phyloP scores from a whole-genome alignment of 2,797 vertebrate genomes.

The Arnoldichthys spilopterus region DNA sequence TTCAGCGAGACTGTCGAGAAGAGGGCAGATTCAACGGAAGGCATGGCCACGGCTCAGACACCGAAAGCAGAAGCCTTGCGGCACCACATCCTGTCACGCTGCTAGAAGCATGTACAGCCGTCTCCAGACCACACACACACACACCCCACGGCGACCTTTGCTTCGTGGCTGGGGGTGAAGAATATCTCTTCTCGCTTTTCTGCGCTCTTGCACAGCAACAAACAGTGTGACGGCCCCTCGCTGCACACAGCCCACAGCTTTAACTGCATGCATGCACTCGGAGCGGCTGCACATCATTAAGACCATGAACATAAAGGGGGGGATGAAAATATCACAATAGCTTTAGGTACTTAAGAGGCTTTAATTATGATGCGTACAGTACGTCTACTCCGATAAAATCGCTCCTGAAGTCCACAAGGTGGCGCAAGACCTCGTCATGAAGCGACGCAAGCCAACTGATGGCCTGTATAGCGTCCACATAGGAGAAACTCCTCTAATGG shows the following conservation, averaged over 20 bases:
- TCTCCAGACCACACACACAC: neutral
- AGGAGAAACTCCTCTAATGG: no score
- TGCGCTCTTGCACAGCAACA: neutral
- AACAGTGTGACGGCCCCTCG: neutral
- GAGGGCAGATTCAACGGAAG: neutral
- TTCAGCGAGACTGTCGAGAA: neutral
- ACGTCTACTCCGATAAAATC: no score
- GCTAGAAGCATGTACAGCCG: neutral
- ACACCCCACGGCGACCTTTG: neutral
- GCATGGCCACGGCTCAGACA: neutral
- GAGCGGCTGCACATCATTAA: neutral
- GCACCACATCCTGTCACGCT: conserved; percentile 2
- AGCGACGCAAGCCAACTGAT: no score
- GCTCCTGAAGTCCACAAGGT: no score
- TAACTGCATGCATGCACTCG: neutral
- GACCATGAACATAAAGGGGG: neutral
- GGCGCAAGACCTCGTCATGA: no score
- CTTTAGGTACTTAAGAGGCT: no score
- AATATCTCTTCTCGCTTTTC: neutral
- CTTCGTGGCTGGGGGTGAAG: neutral
- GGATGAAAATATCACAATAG: no score
- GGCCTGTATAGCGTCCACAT: no score
- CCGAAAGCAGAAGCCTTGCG: neutral
- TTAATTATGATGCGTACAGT: no score
- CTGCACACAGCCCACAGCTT: neutral